Percentiles rank a stretch among this genome's conserved stretches.
These are phyloP conservation scores for Cerastis leucographa DNA, from an alignment of 2,888 invertebrate genomes.

Conservation along the genomic window DNA sequence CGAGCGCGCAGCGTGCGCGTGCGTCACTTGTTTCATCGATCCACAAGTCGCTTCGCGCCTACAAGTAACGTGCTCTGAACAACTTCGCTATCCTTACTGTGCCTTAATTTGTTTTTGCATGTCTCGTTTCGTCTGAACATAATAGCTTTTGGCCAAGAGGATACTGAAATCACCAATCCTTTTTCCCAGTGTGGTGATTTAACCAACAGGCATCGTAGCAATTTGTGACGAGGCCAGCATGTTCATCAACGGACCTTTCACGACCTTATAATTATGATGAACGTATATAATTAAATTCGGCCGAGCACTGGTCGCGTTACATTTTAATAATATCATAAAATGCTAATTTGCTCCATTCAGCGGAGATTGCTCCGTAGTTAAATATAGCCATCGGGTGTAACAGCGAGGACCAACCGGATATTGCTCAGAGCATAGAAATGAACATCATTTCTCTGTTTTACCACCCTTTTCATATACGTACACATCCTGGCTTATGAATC, in stretches of 20 bases:
- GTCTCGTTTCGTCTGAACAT: too few relatives aligned
- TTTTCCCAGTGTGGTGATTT: not conserved
- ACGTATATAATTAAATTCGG: constrained; percentile 39
- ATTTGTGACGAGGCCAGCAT: constrained; percentile 1
- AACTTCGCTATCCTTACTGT: not conserved
- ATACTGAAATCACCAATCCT: not conserved
- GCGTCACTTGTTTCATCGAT: not conserved
- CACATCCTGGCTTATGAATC: constrained; percentile 66
- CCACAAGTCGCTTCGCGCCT: not conserved
- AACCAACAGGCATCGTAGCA: not conserved
- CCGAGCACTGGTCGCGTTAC: constrained; percentile 36
- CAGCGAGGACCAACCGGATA: constrained; percentile 73
- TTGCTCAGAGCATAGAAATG: constrained; percentile 77
- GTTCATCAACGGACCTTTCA: constrained; percentile 25
- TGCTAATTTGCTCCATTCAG: constrained; percentile 65
- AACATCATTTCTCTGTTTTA: constrained; percentile 72
- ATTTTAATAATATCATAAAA: constrained; percentile 52
- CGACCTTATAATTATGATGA: constrained; percentile 45
- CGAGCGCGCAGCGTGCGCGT: too few relatives aligned
- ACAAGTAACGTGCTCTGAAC: not conserved
- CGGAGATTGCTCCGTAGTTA: constrained; percentile 67
- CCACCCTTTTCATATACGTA: constrained; percentile 67
- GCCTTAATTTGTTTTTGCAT: not conserved
- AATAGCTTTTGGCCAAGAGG: not conserved
- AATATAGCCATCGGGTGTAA: constrained; percentile 71